Base-by-base conservation (phyloP, 2,797 vertebrate species). In the Pygocentrus nattereri region DNA sequence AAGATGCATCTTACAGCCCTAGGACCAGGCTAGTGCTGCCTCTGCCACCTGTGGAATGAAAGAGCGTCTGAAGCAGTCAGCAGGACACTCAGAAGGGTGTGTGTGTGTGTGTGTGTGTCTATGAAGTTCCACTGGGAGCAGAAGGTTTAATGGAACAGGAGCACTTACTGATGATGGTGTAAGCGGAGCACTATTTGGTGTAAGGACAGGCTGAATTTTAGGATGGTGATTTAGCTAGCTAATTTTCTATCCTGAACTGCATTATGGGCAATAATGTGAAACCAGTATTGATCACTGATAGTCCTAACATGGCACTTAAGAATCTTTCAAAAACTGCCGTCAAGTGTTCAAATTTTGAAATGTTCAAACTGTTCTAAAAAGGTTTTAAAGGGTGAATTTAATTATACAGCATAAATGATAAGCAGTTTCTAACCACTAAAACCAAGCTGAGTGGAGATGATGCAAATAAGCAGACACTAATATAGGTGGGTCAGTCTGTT, bases 31-130 rank as follows among this genome's bases (percentile, higher is more conserved):
- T 5, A 21, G 27, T 67, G 31, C 56, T 25, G 12, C 52, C 30
- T 7, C 27, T 64, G 16, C 30, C 27, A 75, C 56, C 71, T 56
- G 75, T 73, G 21, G 50, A 74, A 82, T 67, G 41, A 61, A 76
- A 23, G 38, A 34, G 41, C 34, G 34, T 56, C 61, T 73, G 50
- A 49, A 78, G 25, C 61, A 38, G 64, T 80, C 61, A 74, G 23
- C 72, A 81, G 73, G 54, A 68, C 23, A 75, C 19, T 75, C 68
- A 21, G 65, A 34, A 16, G 21, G 47, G 47, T 64, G 62, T 64
- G 62, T 64, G 19, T 38, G 30, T 62, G 27, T 62, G 61, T 31
- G 27, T 18, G 59, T 30, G 58, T 59, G 54, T 58, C n/a, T 58
- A n/a, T 6, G 21, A 64, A 69, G 59, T 47, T 12, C 21, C 78